These are phyloP conservation scores for Ciona savignyi DNA, from an alignment of 23 tunicate genomes.

Conservation along the genomic window DNA sequence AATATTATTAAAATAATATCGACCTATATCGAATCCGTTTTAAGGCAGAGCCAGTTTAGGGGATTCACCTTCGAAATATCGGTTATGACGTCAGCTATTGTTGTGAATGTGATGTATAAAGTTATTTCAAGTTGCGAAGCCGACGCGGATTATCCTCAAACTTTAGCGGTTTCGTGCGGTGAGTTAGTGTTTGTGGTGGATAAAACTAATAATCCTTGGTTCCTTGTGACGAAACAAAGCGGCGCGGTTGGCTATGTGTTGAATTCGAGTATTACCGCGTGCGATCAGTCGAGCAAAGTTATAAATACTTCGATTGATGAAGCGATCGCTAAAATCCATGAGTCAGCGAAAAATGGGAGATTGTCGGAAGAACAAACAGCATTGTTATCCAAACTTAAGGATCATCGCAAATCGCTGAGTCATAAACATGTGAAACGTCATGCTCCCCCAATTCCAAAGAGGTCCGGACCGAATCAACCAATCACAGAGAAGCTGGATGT, in stretches of 20 bases:
- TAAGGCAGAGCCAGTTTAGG: no score
- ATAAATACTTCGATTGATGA: slow-evolving; percentile 28
- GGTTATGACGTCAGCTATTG: no score
- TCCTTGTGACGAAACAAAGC: slow-evolving; percentile 44
- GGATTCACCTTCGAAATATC: no score
- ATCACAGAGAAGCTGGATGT: neutral
- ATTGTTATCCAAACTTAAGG: neutral
- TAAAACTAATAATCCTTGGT: slow-evolving; percentile 59
- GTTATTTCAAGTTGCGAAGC: no score
- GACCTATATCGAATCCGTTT: no score
- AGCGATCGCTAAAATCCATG: slow-evolving; percentile 35
- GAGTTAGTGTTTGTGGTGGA: slow-evolving; percentile 47
- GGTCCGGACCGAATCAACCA: neutral
- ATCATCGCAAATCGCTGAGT: neutral
- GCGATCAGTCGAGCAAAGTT: slow-evolving; percentile 23
- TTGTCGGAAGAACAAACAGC: slow-evolving; percentile 30
- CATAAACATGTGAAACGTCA: neutral
- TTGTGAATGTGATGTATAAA: no score
- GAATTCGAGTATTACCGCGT: neutral
- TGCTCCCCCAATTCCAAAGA: neutral
- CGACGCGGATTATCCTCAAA: slow-evolving; percentile 1
- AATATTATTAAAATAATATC: no score
- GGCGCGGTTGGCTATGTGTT: slow-evolving; percentile 68
- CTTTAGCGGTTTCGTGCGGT: slow-evolving; percentile 39
- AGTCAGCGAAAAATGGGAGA: slow-evolving; percentile 15